phyloP scores from a whole-genome alignment of 2,888 invertebrate species.

The Ptycholaimellus sp. region DNA sequence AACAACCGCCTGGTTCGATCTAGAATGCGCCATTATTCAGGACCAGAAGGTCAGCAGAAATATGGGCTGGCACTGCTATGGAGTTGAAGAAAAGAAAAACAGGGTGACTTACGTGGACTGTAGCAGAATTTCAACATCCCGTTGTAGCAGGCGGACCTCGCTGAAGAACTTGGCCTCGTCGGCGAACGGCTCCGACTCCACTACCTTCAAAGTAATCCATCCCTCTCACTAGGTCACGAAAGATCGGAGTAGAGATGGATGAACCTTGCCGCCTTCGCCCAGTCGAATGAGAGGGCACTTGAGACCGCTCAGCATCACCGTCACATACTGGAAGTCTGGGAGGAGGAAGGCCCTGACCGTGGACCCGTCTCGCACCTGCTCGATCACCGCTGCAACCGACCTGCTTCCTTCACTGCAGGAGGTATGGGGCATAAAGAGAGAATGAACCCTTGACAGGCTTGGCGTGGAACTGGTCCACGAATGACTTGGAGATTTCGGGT shows the following conservation, averaged over 20 bases:
- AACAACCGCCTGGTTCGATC: conserved; percentile 74
- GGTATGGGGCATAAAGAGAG: no score
- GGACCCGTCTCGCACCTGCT: conserved; percentile 88
- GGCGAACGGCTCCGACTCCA: conserved; percentile 38
- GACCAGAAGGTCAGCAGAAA: conserved; percentile 49
- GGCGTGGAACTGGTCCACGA: conserved; percentile 58
- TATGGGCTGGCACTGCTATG: no score
- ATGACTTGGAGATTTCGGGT: conserved; percentile 53
- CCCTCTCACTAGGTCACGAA: no score
- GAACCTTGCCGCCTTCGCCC: conserved; percentile 5
- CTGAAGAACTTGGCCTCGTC: conserved; percentile 83
- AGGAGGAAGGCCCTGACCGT: conserved; percentile 71
- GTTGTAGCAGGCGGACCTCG: conserved; percentile 65
- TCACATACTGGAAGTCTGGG: conserved; percentile 69
- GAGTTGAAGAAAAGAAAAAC: background rate
- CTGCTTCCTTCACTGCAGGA: no score
- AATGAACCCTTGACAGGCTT: conserved; percentile 45
- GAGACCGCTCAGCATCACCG: conserved; percentile 82
- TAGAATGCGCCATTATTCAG: conserved; percentile 70
- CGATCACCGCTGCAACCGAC: conserved; percentile 67
- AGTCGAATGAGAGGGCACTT: background rate
- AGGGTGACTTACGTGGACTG: conserved; percentile 1
- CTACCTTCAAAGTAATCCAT: no score
- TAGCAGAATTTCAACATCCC: conserved; percentile 49
- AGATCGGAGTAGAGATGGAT: no score